These are phyloP conservation scores for Argyra leucocephala DNA, from an alignment of 2,888 invertebrate species.

Conservation along the genomic window DNA sequence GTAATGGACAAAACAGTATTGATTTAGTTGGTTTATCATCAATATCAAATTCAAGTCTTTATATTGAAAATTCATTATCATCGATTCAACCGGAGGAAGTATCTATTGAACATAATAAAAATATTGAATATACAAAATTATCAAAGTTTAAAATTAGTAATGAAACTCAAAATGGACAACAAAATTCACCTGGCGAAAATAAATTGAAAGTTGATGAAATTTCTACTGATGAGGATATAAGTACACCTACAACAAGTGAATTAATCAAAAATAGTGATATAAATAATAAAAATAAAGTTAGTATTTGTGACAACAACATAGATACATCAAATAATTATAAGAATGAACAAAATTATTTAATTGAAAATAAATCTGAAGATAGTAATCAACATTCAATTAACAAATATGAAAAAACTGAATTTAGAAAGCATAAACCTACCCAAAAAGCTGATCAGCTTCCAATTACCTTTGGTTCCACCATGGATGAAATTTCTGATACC, in stretches of 20 bases:
- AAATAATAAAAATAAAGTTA: neutral
- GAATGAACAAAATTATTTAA: slow-evolving; percentile 7
- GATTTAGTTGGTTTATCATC: slow-evolving; percentile 35
- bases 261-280: neutral
- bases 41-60: slow-evolving; percentile 31
- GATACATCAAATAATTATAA: neutral
- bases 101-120: neutral
- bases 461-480: slow-evolving; percentile 42
- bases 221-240: neutral
- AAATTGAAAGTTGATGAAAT: slow-evolving; percentile 22
- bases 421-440: neutral
- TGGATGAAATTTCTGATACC: slow-evolving; percentile 44
- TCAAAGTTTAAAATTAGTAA: neutral
- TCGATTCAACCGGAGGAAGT: slow-evolving; percentile 18
- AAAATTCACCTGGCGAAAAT: slow-evolving; percentile 14
- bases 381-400: neutral
- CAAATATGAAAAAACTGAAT: slow-evolving; percentile 18
- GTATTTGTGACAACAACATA: neutral
- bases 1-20: neutral
- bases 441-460: too few species aligned
- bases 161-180: slow-evolving; percentile 10
- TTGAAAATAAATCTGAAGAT: slow-evolving; percentile 1
- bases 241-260: neutral
- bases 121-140: neutral
- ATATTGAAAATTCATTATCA: slow-evolving; percentile 22